Percentiles rank a stretch among this genome's conserved stretches.
These are phyloP conservation scores for Equus przewalskii DNA, from an alignment of 2,113 vertebrate species.

Conservation along the genomic window DNA sequence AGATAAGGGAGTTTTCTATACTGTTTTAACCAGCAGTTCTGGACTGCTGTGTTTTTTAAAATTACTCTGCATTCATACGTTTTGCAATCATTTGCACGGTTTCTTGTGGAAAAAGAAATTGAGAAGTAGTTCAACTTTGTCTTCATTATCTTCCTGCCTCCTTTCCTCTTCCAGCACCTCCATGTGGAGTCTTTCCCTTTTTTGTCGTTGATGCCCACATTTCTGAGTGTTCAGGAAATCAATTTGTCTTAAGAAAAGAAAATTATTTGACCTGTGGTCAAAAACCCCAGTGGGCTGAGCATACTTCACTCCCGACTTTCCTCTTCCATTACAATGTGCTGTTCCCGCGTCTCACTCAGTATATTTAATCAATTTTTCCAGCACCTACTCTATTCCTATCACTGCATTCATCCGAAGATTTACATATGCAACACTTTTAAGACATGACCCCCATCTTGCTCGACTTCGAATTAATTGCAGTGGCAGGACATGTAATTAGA, in stretches of 20 bases:
- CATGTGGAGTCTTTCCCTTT: neutral
- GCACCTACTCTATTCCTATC: neutral
- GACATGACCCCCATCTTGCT: fast-evolving
- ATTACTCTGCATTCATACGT: neutral
- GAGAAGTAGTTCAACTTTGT: too few species aligned
- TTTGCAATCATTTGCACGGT: neutral
- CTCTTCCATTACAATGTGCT: neutral
- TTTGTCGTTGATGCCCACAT: neutral
- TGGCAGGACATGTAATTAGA: neutral
- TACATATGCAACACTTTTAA: neutral
- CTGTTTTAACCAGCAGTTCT: neutral
- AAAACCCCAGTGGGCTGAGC: neutral
- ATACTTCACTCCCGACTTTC: neutral
- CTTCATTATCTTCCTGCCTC: neutral
- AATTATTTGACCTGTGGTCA: neutral
- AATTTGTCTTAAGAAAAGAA: neutral
- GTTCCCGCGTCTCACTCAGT: too few species aligned
- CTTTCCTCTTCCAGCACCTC: neutral
- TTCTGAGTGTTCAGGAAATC: neutral
- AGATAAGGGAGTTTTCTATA: neutral
- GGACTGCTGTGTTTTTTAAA: neutral
- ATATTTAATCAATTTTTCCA: neutral
- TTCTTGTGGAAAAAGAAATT: neutral
- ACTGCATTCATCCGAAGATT: neutral
- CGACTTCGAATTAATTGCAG: neutral